A percentile compares a stretch with the other conserved stretches of the same genome.
These are phyloP conservation scores for Xiphorhynchus erythropygius DNA, from an alignment of 2,797 vertebrate genomes.

Conservation along the genomic window DNA sequence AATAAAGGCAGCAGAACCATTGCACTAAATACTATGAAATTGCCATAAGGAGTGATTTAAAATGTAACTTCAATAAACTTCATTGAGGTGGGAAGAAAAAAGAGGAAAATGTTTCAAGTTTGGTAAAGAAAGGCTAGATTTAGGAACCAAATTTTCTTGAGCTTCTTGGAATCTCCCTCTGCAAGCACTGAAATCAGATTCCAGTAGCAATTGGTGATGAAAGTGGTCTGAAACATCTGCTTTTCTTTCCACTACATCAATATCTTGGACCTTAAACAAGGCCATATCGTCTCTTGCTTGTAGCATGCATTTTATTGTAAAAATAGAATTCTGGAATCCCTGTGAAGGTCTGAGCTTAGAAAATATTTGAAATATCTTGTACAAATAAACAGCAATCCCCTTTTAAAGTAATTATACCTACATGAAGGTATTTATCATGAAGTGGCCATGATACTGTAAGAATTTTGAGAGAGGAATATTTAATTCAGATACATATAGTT, in stretches of 20 bases:
- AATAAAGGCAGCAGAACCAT: background rate
- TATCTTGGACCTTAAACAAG: background rate
- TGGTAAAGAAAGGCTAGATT: background rate
- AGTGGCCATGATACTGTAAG: background rate
- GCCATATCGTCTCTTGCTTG: background rate
- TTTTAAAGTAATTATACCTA: background rate
- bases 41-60: background rate
- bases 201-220: background rate
- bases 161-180: background rate
- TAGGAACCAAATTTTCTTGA: background rate
- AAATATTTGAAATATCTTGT: background rate
- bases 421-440: background rate
- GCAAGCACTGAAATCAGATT: background rate
- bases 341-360: background rate
- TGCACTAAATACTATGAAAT: background rate
- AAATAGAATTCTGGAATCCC: background rate
- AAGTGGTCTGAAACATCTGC: background rate
- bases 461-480: background rate
- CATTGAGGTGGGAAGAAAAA: background rate
- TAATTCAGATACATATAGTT: background rate
- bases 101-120: background rate
- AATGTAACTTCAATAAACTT: background rate
- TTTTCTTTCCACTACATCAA: background rate
- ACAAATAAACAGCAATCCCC: background rate
- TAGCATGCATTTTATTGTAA: background rate